These are phyloP conservation scores for Lasioglossum marginatum DNA, from an alignment of 2,888 invertebrate species.

Conservation along the genomic window DNA sequence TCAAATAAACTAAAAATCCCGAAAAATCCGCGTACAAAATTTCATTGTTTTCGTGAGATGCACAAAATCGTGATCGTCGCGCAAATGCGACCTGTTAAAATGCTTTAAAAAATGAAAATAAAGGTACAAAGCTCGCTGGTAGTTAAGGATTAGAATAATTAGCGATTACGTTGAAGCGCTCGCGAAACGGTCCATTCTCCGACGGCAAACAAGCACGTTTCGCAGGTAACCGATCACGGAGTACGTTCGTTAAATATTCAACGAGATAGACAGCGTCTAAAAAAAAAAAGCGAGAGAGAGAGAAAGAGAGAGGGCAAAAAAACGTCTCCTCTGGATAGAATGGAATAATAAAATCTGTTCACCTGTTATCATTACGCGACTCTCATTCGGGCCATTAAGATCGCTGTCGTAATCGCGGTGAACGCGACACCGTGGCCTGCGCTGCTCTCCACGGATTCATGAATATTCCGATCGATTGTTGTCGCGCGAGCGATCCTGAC, in stretches of 20 bases:
- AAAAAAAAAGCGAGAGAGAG: not conserved
- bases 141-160: not conserved
- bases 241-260: slow-evolving; percentile 3
- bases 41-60: too few species aligned
- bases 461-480: slow-evolving; percentile 71
- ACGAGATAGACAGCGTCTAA: not conserved
- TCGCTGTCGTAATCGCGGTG: slow-evolving; percentile 56
- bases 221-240: not conserved
- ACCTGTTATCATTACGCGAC: slow-evolving; percentile 55
- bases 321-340: not conserved
- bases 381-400: slow-evolving; percentile 59
- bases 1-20: not conserved
- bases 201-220: not conserved
- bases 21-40: not conserved
- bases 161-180: not conserved
- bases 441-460: slow-evolving; percentile 63
- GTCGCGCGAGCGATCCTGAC: slow-evolving; percentile 66
- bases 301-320: not conserved
- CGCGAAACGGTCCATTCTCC: not conserved
- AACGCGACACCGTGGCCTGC: slow-evolving; percentile 62
- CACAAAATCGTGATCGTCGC: too few species aligned
- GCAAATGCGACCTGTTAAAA: not conserved
- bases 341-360: slow-evolving; percentile 1
- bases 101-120: not conserved
- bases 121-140: not conserved